These are phyloP conservation scores for Pipra filicauda DNA, from an alignment of 2,113 vertebrate species.

Conservation along the genomic window DNA sequence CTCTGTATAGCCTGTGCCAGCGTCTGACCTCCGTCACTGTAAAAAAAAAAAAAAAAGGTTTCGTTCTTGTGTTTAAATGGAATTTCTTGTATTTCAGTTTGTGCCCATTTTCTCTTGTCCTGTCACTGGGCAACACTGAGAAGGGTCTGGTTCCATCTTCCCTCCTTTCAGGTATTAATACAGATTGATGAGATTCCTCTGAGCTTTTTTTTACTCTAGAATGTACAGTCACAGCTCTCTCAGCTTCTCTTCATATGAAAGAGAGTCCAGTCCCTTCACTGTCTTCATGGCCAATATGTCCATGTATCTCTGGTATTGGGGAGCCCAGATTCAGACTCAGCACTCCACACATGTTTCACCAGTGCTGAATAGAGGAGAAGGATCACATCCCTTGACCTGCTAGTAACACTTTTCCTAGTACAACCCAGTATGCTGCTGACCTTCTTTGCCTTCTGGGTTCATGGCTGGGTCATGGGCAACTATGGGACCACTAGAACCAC, in stretches of 20 bases:
- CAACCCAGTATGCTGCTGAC: background rate
- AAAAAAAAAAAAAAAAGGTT: background rate
- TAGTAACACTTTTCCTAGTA: background rate
- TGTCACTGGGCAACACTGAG: background rate
- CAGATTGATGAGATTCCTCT: background rate
- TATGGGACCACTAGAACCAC: background rate
- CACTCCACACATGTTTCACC: background rate
- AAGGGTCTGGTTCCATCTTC: background rate
- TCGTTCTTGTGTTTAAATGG: background rate
- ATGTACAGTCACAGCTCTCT: background rate
- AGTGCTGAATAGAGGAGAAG: background rate
- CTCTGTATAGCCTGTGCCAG: background rate
- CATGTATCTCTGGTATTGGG: background rate
- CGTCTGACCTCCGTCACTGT: background rate
- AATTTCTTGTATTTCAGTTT: background rate
- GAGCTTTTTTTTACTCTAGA: background rate
- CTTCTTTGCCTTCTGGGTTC: background rate
- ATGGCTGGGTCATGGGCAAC: background rate
- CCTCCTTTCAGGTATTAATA: background rate
- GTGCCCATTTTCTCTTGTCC: background rate
- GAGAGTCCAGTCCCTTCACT: background rate
- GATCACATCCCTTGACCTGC: background rate
- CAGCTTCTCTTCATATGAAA: background rate
- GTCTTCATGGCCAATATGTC: background rate
- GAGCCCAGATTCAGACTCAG: background rate